Conservation (phyloP, 1,140 invertebrate species). For the Drosophila busckii region DNA sequence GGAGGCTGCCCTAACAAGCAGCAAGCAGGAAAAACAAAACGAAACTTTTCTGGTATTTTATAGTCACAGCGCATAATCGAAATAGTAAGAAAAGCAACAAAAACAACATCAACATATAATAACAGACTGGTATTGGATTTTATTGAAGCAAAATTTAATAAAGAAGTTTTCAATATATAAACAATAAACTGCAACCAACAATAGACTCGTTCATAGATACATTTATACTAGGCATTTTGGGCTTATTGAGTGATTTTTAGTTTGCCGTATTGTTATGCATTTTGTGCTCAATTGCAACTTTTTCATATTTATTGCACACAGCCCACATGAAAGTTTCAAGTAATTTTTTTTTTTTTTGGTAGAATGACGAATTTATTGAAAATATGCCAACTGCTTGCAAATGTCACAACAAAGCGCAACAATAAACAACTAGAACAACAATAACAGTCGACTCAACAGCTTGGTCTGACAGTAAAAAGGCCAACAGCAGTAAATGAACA, state of each 20-base stretch:
- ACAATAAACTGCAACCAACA: slow-evolving; percentile 52
- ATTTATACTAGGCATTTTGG: slow-evolving; percentile 50
- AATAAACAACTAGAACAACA: background rate
- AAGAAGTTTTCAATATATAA: slow-evolving; percentile 68
- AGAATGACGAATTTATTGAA: slow-evolving; percentile 61
- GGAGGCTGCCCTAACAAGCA: background rate
- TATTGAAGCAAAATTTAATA: slow-evolving; percentile 64
- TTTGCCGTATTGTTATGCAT: slow-evolving; percentile 39
- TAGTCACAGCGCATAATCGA: slow-evolving; percentile 32
- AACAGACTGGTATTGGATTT: slow-evolving; percentile 51
- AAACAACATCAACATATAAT: slow-evolving; percentile 3
- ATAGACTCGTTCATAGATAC: too few species aligned
- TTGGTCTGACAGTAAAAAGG: slow-evolving; percentile 27
- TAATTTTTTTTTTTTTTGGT: slow-evolving; percentile 44
- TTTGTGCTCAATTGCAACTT: slow-evolving; percentile 30
- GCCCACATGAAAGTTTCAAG: slow-evolving; percentile 50
- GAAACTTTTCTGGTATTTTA: slow-evolving; percentile 45
- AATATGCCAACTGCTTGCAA: slow-evolving; percentile 23
- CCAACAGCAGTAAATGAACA: slow-evolving; percentile 11
- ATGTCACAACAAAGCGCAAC: slow-evolving; percentile 48
- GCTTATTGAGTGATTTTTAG: slow-evolving; percentile 5
- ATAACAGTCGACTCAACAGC: slow-evolving; percentile 24
- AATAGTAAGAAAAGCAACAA: slow-evolving; percentile 30
- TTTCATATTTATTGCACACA: too few species aligned
- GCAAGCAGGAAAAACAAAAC: too few species aligned